Evolutionary conservation across 2,113 vertebrate genomes (phyloP), one percentile per base, ranked within the genome.

Genomic region (Muntiacus muntjak): DNA sequence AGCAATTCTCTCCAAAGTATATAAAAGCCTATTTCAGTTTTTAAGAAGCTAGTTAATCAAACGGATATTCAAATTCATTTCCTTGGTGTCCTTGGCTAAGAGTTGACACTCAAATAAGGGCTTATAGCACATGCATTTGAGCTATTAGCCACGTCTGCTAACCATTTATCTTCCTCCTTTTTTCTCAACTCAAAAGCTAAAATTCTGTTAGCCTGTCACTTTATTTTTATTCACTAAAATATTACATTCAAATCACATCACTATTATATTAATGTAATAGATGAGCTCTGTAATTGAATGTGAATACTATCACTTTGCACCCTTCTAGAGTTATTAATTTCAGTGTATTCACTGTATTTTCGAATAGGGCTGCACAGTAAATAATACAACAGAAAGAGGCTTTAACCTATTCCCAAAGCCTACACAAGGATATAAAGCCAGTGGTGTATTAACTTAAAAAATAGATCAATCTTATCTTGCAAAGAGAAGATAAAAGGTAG

Each of bases 11-110:
- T 97, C 88, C 86, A 96, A 97, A 97, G 98, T 97, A 71, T 98
- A 97, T 84, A 98, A 98, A 96, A 97, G 97, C 89, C 98, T 98
- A 97, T 86, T 87, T 95, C 95, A 95, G 96, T 94, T 95, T 97
- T 98, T 92, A 97, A 96, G 97, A 98, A 98, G 97, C 97, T 96
- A 97, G 89, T 95, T 98, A 97, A 98, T 98, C 96, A 98, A 96
- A 98, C 47, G 74, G 81, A 96, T 88, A 95, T 95, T 93, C 36
- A 71, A 6, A 62, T 97, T 98, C 98, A 97, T 98, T 98, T 98
- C 96, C 94, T 55, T 96, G 76, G 81, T 93, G 90, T 92, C 98
- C 95, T 98, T 98, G 95, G 57, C 91, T 71, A 97, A 97, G 87
- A 74, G 26, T 71, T 98, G 97, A 97, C 93, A 96, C 67, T 0